Evolutionary conservation across 2,888 invertebrate genomes (phyloP).

Genomic region (Crocallis elinguaria): DNA sequence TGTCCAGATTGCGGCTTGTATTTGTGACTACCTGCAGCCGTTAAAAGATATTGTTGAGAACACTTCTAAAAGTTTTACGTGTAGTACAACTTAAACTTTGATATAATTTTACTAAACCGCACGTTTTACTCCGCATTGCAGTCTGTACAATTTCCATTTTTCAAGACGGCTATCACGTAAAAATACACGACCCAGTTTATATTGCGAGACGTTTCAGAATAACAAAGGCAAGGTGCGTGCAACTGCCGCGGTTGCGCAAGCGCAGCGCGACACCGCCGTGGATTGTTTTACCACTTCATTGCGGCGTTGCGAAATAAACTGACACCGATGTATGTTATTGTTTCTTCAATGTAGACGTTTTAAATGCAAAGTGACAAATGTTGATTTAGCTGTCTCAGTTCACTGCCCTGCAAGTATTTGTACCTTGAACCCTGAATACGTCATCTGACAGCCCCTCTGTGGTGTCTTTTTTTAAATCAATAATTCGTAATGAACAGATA

Average conservation of each 20-base stretch:
- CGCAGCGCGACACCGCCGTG: constrained; percentile 7
- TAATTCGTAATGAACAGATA: too few relatives aligned
- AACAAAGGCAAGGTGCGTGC: constrained; percentile 20
- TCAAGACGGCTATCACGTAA: constrained; percentile 9
- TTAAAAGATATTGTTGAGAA: background rate
- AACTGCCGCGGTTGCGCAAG: constrained; percentile 17
- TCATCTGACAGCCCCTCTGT: too few relatives aligned
- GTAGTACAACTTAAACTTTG: background rate
- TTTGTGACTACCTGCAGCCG: background rate
- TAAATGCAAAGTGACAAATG: background rate
- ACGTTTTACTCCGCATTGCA: constrained; percentile 5
- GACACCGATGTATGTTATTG: constrained; percentile 15
- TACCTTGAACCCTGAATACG: background rate
- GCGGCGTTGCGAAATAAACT: background rate
- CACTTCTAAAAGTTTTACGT: background rate
- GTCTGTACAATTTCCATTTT: constrained; percentile 7
- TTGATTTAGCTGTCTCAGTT: background rate
- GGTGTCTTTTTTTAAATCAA: too few relatives aligned
- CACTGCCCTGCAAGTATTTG: background rate
- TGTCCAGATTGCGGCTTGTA: constrained; percentile 3
- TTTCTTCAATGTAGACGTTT: background rate
- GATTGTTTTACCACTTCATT: constrained; percentile 3
- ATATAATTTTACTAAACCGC: background rate
- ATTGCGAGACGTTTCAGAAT: constrained; percentile 7
- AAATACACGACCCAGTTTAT: constrained; percentile 24